These are phyloP conservation scores for Drosophila kokeensis DNA, from an alignment of 2,888 invertebrate species.

Conservation along the genomic window DNA sequence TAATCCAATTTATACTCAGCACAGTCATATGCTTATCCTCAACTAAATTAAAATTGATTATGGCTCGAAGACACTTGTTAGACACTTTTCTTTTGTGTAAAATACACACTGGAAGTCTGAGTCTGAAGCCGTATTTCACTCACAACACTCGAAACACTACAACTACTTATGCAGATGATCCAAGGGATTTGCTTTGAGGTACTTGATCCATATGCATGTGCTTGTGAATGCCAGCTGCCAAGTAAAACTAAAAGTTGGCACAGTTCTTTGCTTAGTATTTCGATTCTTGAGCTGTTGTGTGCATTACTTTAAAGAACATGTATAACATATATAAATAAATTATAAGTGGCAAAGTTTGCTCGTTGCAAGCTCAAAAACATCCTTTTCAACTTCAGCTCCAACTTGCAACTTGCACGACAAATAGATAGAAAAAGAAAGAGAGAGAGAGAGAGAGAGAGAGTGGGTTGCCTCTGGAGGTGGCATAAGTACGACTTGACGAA, in stretches of 20 bases:
- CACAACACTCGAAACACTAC: slow-evolving; percentile 14
- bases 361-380: slow-evolving; percentile 57
- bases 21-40: neutral
- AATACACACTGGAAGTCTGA: neutral
- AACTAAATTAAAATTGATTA: neutral
- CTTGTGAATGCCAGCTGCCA: slow-evolving; percentile 47
- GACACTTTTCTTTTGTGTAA: neutral
- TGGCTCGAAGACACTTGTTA: neutral
- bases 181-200: slow-evolving; percentile 43
- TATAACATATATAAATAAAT: slow-evolving; percentile 31
- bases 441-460: neutral
- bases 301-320: slow-evolving; percentile 49
- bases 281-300: slow-evolving; percentile 16
- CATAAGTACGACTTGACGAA: slow-evolving; percentile 29
- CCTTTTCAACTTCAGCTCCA: slow-evolving; percentile 39
- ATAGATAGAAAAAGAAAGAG: neutral
- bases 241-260: slow-evolving; percentile 51
- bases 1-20: neutral
- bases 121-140: neutral
- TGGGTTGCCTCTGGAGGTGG: slow-evolving; percentile 24
- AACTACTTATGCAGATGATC: slow-evolving; percentile 61
- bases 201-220: slow-evolving; percentile 17
- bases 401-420: slow-evolving; percentile 1
- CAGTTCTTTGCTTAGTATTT: slow-evolving; percentile 31
- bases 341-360: slow-evolving; percentile 56